phyloP scores from a whole-genome alignment of 37 sponge, comb jelly and placozoan genomes.

The Bolinopsis microptera region DNA sequence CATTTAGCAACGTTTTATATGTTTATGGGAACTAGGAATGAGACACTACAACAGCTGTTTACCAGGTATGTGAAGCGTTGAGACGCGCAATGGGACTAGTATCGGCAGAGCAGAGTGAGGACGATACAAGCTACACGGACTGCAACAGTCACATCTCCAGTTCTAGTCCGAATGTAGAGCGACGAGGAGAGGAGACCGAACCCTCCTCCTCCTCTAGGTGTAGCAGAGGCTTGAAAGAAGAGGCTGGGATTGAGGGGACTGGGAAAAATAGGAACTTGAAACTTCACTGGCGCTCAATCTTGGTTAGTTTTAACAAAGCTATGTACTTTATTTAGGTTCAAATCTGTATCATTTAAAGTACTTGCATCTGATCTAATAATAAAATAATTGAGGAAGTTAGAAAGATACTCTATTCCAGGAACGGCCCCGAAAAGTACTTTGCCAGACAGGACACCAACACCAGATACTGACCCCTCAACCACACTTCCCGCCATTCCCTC shows the following conservation, averaged over 20 bases:
- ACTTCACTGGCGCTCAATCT: too few relatives aligned
- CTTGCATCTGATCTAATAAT: too few relatives aligned
- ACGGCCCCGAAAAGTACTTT: neutral
- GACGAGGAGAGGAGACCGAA: neutral
- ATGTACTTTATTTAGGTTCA: too few relatives aligned
- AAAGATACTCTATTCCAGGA: too few relatives aligned
- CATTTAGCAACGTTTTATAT: too few relatives aligned
- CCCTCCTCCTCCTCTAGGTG: too few relatives aligned
- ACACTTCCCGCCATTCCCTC: neutral
- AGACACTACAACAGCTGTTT: too few relatives aligned
- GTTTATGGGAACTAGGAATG: too few relatives aligned
- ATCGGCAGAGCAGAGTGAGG: neutral
- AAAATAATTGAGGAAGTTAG: too few relatives aligned
- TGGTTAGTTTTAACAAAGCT: too few relatives aligned
- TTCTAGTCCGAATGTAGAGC: neutral
- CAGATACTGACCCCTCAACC: neutral
- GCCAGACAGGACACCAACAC: neutral
- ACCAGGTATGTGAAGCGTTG: conserved; percentile 18
- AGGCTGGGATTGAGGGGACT: too few relatives aligned
- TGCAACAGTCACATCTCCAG: conserved; percentile 50
- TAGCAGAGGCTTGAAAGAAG: neutral
- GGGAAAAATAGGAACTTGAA: neutral
- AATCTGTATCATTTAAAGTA: too few relatives aligned
- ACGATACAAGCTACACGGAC: conserved; percentile 12
- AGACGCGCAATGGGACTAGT: conserved; percentile 40